phyloP scores from a whole-genome alignment of 2,888 invertebrate genomes.

The Pherbina coryleti region DNA sequence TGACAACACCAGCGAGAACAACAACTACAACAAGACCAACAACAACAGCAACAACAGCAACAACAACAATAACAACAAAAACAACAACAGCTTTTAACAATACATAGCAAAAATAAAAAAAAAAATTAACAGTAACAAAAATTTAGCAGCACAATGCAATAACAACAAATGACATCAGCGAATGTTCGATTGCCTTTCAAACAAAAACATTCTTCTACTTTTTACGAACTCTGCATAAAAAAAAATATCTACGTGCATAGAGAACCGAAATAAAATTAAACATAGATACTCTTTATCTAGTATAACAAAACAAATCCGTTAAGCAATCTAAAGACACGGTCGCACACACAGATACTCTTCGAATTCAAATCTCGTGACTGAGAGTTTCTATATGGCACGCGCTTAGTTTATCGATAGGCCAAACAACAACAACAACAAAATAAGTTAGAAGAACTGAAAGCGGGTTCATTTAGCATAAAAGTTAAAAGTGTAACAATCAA shows the following conservation, averaged over 20 bases:
- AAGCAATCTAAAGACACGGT: too few species aligned
- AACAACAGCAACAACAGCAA: background rate
- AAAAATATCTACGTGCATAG: too few species aligned
- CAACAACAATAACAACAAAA: background rate
- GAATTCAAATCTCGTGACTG: background rate
- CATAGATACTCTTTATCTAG: too few species aligned
- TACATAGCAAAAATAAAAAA: background rate
- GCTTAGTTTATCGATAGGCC: background rate
- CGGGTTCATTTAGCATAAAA: background rate
- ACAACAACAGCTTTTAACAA: background rate
- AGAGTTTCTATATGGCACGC: background rate
- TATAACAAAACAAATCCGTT: too few species aligned
- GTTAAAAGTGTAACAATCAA: background rate
- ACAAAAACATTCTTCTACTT: background rate
- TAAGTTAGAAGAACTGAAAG: background rate
- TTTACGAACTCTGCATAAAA: too few species aligned
- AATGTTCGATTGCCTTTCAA: conserved; percentile 3
- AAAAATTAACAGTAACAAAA: background rate
- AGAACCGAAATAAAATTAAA: too few species aligned
- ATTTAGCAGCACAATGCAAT: background rate
- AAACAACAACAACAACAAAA: background rate
- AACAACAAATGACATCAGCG: conserved; percentile 11
- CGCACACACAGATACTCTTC: too few species aligned
- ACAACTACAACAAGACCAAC: background rate
- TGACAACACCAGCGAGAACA: background rate